A percentile compares a stretch with the other conserved stretches of the same genome.
These are phyloP conservation scores for Callinectes sapidus DNA, from an alignment of 2,888 invertebrate genomes.

Conservation along the genomic window DNA sequence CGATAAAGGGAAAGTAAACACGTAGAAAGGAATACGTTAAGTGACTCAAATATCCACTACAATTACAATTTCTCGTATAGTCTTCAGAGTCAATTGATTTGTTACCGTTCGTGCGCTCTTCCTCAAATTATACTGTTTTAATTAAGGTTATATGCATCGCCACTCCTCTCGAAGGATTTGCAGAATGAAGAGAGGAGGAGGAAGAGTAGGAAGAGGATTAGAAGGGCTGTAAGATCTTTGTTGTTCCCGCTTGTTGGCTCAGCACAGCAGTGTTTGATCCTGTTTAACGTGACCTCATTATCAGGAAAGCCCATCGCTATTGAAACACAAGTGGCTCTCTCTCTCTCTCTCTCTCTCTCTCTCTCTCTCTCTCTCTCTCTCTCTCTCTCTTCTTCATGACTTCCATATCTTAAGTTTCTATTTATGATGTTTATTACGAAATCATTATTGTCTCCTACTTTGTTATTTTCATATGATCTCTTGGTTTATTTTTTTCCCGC, in stretches of 20 bases:
- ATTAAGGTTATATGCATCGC: background rate
- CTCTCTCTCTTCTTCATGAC: background rate
- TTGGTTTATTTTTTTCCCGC: background rate
- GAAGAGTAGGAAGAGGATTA: background rate
- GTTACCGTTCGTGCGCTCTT: background rate
- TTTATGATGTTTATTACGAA: background rate
- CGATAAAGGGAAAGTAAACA: too few species aligned
- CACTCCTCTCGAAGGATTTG: background rate
- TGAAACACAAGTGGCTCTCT: background rate
- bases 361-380: background rate
- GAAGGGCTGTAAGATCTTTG: background rate
- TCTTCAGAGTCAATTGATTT: background rate
- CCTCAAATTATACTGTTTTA: background rate
- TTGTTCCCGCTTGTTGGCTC: background rate
- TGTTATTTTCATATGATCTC: background rate
- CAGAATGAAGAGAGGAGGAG: background rate
- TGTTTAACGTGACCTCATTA: constrained; percentile 11
- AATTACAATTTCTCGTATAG: background rate
- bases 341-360: background rate
- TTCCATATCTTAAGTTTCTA: background rate
- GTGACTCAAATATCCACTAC: too few species aligned
- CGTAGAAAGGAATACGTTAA: too few species aligned
- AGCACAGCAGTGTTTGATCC: background rate
- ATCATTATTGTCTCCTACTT: background rate
- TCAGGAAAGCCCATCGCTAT: background rate